Percentiles rank a stretch among this genome's conserved stretches.
These are phyloP conservation scores for Rhodinocichla rosea DNA, from an alignment of 2,113 vertebrate species.

Conservation along the genomic window DNA sequence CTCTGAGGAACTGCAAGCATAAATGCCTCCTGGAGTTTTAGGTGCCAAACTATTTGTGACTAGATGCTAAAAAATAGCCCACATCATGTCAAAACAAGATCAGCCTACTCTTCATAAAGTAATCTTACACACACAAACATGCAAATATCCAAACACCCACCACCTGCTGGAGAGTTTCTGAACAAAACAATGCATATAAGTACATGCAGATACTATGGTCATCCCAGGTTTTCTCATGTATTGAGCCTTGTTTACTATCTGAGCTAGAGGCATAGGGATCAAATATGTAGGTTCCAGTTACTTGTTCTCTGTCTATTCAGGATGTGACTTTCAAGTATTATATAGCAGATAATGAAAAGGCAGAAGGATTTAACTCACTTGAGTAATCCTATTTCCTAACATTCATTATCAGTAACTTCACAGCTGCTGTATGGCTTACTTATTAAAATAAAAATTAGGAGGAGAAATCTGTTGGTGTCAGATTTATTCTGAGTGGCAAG, in stretches of 20 bases:
- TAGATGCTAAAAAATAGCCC: not conserved
- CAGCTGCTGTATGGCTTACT: slow-evolving; percentile 23
- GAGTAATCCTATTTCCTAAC: slow-evolving; percentile 55
- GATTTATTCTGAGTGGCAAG: slow-evolving; percentile 34
- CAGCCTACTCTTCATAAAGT: not conserved
- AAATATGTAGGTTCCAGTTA: not conserved
- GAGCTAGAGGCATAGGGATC: not conserved
- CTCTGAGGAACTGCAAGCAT: not conserved
- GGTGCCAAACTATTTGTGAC: not conserved
- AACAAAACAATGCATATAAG: not conserved
- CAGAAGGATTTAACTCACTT: slow-evolving; percentile 56
- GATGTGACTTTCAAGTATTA: not conserved
- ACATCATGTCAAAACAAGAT: not conserved
- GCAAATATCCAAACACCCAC: not conserved
- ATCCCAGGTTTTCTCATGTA: not conserved
- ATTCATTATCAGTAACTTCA: slow-evolving; percentile 57
- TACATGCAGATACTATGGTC: not conserved
- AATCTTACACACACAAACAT: not conserved
- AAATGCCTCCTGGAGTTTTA: not conserved
- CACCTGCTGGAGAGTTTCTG: not conserved
- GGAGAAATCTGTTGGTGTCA: slow-evolving; percentile 43
- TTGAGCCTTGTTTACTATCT: not conserved
- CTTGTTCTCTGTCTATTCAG: slow-evolving; percentile 3
- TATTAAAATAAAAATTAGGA: slow-evolving; percentile 53
- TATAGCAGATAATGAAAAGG: not conserved